phyloP scores from a whole-genome alignment of 2,888 invertebrate genomes.

The Caenorhabditis plicata region DNA sequence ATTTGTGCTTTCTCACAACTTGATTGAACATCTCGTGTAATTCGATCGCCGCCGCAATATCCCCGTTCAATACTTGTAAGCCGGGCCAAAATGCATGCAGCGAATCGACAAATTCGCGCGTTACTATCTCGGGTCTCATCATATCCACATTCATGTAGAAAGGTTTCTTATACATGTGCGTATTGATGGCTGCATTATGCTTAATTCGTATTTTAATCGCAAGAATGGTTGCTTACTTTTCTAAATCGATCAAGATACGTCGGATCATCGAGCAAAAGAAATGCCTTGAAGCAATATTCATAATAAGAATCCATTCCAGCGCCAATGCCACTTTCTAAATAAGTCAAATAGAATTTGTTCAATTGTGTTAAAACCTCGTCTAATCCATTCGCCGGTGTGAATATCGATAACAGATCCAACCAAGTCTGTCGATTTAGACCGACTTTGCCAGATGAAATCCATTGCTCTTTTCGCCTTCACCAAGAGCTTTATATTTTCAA shows the following conservation, averaged over 20 bases:
- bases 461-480: conserved; percentile 82
- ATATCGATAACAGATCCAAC: conserved; percentile 97
- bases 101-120: conserved; percentile 95
- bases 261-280: conserved; percentile 86
- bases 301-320: conserved; percentile 99
- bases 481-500: too few relatives aligned
- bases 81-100: conserved; percentile 97
- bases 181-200: conserved; percentile 63
- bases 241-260: conserved; percentile 91
- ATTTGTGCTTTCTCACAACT: conserved; percentile 82
- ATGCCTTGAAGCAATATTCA: conserved; percentile 95
- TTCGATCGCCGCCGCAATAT: conserved; percentile 94
- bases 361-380: too few relatives aligned
- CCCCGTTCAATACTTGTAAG: conserved; percentile 78
- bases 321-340: conserved; percentile 88
- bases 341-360: too few relatives aligned
- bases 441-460: conserved; percentile 92
- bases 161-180: conserved; percentile 92
- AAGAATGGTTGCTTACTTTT: conserved; percentile 64
- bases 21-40: conserved; percentile 98
- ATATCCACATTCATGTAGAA: conserved; percentile 89
- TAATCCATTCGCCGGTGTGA: conserved; percentile 96
- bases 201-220: conserved; percentile 17
- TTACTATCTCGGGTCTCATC: conserved; percentile 91
- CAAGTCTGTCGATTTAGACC: conserved; percentile 83